Evolutionary conservation across 2,797 vertebrate species (phyloP), one percentile per base, ranked within the genome.

Genomic region (Cyprinella venusta): DNA sequence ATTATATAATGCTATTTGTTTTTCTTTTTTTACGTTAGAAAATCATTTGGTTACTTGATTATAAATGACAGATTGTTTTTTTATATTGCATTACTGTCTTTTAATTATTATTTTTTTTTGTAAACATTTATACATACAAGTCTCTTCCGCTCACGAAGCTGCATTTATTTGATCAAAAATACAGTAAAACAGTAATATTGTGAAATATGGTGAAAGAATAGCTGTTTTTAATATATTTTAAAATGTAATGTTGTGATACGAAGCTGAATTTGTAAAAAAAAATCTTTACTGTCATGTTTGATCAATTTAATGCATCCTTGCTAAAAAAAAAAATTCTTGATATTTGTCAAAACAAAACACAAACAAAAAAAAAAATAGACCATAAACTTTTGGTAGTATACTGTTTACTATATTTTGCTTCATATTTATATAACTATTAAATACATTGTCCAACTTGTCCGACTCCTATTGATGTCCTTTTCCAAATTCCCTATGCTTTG

Each of bases 1-100:
- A 21, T 82, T 82, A 76, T 42, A 82, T 76, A 82, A 82, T 75
- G 63, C 33, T 45, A 9, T 75, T 74, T 26, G 26, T 33, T 70
- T 80, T 80, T 36, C 9, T 61, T 9, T 45, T 45, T 72, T 81
- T 65, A 52, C 2, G 2, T 74, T 65, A 74, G 56, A 74, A 54
- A 36, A 30, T 61, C 26, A 52, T 80, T 80, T 48, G 19, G n/a
- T n/a, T n/a, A n/a, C n/a, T n/a, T 80, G 24, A 80, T 71, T 71
- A 36, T 71, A 71, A 61, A 80, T 48, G 24, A 42, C 36, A 42
- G n/a, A 80, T 24, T 26, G 13, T 1, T 9, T 54, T 52, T 16
- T 52, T 72, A 45, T 74, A 21, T 54, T n/a, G 19, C 8, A 36
- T 50, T 71, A 30, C 15, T 71, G 26, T 42, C 9, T 71, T 71